Evolutionary conservation across 2,888 invertebrate species (phyloP).

Genomic region (Creontiades dilutus): DNA sequence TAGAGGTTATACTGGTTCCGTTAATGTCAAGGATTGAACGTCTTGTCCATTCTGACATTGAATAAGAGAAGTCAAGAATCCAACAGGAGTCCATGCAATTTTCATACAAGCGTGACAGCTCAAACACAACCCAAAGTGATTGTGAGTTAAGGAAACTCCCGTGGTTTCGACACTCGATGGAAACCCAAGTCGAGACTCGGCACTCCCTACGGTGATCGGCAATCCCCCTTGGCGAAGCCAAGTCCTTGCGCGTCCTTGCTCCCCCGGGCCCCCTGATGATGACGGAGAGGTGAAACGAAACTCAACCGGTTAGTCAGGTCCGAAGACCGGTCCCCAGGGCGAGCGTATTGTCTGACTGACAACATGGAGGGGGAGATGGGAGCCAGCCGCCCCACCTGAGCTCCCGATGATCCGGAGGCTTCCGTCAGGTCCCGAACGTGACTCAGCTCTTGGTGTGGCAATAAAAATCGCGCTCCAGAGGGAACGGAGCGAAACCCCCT

Average conservation of each 20-base stretch:
- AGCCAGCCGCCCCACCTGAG: not conserved
- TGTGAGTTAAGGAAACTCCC: too few species aligned
- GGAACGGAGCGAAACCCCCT: not conserved
- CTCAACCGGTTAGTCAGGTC: constrained; percentile 55
- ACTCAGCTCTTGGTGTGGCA: constrained; percentile 15
- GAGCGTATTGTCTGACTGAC: not conserved
- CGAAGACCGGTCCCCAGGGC: constrained; percentile 48
- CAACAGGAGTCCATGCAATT: too few species aligned
- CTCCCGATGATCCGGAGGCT: constrained; percentile 8
- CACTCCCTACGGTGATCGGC: not conserved
- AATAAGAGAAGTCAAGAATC: too few species aligned
- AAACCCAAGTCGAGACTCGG: not conserved
- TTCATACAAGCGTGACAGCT: too few species aligned
- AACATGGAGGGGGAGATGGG: not conserved
- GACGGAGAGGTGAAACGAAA: constrained; percentile 58
- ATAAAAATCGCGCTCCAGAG: not conserved
- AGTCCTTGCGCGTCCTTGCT: constrained; percentile 58
- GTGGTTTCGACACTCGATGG: too few species aligned
- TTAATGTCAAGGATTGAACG: too few species aligned
- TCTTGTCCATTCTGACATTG: too few species aligned
- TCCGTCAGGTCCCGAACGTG: constrained; percentile 4
- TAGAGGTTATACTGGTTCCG: too few species aligned
- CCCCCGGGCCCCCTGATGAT: constrained; percentile 29
- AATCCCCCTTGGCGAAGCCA: not conserved
- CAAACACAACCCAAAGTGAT: too few species aligned